Evolutionary conservation across 2,888 invertebrate species (phyloP), one percentile per base, ranked within the genome.

Genomic region (Sarcophaga variegata): DNA sequence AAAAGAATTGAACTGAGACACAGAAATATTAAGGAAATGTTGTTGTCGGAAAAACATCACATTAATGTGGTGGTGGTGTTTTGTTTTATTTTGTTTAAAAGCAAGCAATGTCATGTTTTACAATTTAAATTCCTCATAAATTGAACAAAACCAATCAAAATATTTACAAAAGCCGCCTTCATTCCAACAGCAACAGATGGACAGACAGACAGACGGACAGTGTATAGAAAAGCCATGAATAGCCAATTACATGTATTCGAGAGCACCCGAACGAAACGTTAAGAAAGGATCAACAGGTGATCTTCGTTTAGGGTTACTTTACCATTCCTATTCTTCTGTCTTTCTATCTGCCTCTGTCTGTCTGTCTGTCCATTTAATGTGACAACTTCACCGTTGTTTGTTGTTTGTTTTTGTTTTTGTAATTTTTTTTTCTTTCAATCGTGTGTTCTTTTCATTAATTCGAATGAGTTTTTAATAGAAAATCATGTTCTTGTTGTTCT

Each of bases 241-340:
- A 49, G 25, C 17, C 20, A 20, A 63, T 25, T 20, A 66, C 37
- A 49, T 12, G 4, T 63, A n/a, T 60, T 66, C 71, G 79, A 59
- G 70, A 67, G 62, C 20, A 64, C 20, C n/a, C 20, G 22, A 22
- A 20, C 59, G 25, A 12, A 14, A 45, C 63, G 69, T 80, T 83
- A 81, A 75, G 77, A 78, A 81, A 88, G 85, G 88, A 87, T 82
- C 87, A 84, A 88, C 86, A 88, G 88, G 88, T 88, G 85, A 87
- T 86, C 81, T 45, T 45, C 37, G 2, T 37, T 37, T 37, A 37
- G 37, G 37, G 37, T 6, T 2, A 37, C 37, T 37, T 37, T 37
- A 37, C 37, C 37, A 37, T 37, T 37, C 37, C 37, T 37, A 37
- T 37, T 37, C 37, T 37, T 37, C 37, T 5, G 37, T 6, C 37